These are phyloP conservation scores for Gymnobelideus leadbeateri DNA, from an alignment of 2,113 vertebrate species.

Conservation along the genomic window DNA sequence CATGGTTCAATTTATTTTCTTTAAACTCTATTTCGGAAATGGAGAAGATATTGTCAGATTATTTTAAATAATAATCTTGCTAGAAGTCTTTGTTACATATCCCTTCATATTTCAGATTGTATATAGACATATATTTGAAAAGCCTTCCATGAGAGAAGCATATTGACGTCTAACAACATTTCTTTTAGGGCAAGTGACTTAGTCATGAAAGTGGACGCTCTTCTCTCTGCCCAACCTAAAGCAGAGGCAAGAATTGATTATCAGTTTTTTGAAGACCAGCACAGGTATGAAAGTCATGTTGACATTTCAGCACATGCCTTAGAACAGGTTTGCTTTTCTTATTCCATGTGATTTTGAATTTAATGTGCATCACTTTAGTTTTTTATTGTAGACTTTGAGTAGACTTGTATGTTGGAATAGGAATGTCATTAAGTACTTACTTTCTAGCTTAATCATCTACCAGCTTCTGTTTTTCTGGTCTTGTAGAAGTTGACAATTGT, in stretches of 20 bases:
- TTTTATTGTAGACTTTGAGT: conserved; percentile 1
- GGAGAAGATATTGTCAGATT: neutral
- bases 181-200: conserved; percentile 93
- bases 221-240: conserved; percentile 97
- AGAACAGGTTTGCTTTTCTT: neutral
- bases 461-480: neutral
- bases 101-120: neutral
- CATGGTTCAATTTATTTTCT: neutral
- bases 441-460: neutral
- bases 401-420: neutral
- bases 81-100: conserved; percentile 25
- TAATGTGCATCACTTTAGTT: neutral
- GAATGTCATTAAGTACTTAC: neutral
- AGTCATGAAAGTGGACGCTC: conserved; percentile 98
- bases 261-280: conserved; percentile 90
- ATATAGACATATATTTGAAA: conserved; percentile 1
- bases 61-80: neutral
- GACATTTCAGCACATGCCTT: conserved; percentile 14
- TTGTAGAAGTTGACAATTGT: conserved; percentile 42
- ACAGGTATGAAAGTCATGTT: conserved; percentile 88
- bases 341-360: neutral
- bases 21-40: neutral
- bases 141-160: conserved; percentile 15
- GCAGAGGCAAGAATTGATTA: conserved; percentile 94
- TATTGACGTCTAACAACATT: neutral